A percentile compares a stretch with the other conserved stretches of the same genome.
Conservation (phyloP, 2,113 vertebrate species). For the Microcebus ravelobensis region DNA sequence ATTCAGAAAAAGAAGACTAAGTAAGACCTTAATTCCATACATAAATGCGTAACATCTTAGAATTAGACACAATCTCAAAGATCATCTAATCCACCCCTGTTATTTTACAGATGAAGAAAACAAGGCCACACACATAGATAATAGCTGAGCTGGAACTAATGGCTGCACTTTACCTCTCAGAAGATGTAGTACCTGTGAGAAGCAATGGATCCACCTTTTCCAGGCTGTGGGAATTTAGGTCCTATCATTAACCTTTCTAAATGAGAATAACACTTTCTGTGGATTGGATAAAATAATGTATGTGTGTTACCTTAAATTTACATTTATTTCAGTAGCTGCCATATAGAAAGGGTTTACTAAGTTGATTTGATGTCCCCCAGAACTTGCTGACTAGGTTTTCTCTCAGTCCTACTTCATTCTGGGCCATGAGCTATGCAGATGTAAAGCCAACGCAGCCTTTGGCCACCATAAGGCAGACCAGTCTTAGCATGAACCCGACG, state of each 20-base stretch:
- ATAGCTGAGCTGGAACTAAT: neutral
- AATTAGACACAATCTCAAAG: slow-evolving; percentile 12
- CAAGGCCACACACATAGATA: slow-evolving; percentile 35
- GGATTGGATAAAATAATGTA: neutral
- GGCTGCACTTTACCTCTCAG: neutral
- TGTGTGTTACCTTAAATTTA: neutral
- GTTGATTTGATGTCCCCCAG: neutral
- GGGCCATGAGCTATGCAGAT: neutral
- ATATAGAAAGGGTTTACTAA: neutral
- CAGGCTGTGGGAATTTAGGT: neutral
- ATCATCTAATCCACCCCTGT: neutral
- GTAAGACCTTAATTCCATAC: neutral
- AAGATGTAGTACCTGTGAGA: neutral
- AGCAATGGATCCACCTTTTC: neutral
- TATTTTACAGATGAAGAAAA: slow-evolving; percentile 50
- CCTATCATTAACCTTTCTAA: neutral
- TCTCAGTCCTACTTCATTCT: neutral
- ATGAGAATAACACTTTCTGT: neutral
- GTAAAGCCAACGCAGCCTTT: neutral
- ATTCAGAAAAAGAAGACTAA: neutral
- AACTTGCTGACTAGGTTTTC: neutral
- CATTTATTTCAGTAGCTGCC: neutral
- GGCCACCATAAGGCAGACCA: neutral
- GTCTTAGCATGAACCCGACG: neutral
- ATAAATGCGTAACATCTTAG: neutral